Evolutionary conservation across 2,888 invertebrate species (phyloP).

Genomic region (Brachypterus glaber): DNA sequence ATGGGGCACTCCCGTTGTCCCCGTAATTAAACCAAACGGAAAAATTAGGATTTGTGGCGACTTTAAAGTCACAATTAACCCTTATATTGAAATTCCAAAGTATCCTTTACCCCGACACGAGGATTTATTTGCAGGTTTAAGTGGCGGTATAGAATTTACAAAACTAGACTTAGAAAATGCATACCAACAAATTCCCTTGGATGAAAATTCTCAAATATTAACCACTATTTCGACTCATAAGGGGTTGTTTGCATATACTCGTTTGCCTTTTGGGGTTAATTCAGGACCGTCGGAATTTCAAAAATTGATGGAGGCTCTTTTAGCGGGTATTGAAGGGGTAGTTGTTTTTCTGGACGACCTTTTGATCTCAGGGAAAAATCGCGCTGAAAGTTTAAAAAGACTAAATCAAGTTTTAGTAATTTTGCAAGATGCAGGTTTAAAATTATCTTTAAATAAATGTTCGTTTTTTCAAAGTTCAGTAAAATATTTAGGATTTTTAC

Average conservation of each 20-base stretch:
- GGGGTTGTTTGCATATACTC: conserved; percentile 12
- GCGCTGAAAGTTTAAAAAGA: conserved; percentile 5
- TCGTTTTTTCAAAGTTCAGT: too few relatives aligned
- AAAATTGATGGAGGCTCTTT: conserved; percentile 12
- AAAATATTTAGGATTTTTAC: too few relatives aligned
- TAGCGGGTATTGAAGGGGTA: conserved; percentile 8
- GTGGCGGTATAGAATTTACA: conserved; percentile 12
- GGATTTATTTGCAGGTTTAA: conserved; percentile 13
- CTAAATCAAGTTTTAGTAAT: conserved; percentile 2
- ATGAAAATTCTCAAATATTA: conserved; percentile 10
- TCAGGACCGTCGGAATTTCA: conserved; percentile 11
- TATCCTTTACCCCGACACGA: conserved; percentile 15
- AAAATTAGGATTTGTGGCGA: conserved; percentile 13
- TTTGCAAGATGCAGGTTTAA: conserved; percentile 7
- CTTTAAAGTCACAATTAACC: too few relatives aligned
- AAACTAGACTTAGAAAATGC: conserved; percentile 16
- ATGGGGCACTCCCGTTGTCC: conserved; percentile 4
- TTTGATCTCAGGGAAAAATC: conserved; percentile 7
- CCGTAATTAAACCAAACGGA: conserved; percentile 9
- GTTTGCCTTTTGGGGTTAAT: conserved; percentile 19
- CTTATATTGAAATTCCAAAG: conserved; percentile 12
- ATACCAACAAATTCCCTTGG: conserved; percentile 14
- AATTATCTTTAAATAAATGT: conserved; percentile 8
- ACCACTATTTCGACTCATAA: too few relatives aligned
- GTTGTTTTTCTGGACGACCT: conserved; percentile 14